Conservation (phyloP, 2,113 vertebrate species). For the Chaetodon trifascialis region DNA sequence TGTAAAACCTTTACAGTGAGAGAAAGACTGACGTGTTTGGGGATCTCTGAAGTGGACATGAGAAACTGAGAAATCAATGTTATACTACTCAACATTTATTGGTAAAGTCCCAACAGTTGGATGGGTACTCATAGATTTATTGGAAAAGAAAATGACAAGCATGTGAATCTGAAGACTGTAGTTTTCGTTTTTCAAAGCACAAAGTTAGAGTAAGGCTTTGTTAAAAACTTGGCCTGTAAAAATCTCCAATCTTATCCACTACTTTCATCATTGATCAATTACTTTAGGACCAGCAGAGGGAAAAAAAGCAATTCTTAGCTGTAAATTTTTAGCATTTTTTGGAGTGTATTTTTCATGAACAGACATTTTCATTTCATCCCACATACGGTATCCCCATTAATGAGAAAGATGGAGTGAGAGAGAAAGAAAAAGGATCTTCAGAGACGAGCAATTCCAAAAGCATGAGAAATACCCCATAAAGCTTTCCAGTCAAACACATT, state of each 20-base stretch:
- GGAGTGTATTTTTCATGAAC: conserved; percentile 33
- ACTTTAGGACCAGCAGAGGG: conserved; percentile 31
- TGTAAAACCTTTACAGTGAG: conserved; percentile 49
- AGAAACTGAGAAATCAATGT: conserved; percentile 70
- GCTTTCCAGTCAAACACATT: conserved; percentile 63
- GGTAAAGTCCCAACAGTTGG: conserved; percentile 39
- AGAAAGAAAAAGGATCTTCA: conserved; percentile 44
- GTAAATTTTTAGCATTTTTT: conserved; percentile 25
- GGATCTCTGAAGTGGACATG: conserved; percentile 57
- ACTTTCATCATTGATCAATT: conserved; percentile 57
- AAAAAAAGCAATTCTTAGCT: conserved; percentile 30
- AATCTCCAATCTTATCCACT: conserved; percentile 17
- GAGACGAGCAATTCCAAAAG: conserved; percentile 61
- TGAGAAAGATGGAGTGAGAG: conserved; percentile 48
- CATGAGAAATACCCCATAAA: conserved; percentile 61
- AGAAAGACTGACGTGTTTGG: conserved; percentile 49
- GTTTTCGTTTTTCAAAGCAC: conserved; percentile 46
- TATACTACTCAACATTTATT: conserved; percentile 54
- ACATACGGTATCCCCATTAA: conserved; percentile 50
- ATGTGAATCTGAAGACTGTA: conserved; percentile 22
- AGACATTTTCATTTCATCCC: conserved; percentile 58
- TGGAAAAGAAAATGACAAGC: conserved; percentile 27
- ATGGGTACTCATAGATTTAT: conserved; percentile 17
- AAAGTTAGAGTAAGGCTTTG: conserved; percentile 24
- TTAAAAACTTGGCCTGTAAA: conserved; percentile 40